Evolutionary conservation across 2,113 vertebrate species (phyloP), one percentile per base, ranked within the genome.

Genomic region (Nettapus auritus): DNA sequence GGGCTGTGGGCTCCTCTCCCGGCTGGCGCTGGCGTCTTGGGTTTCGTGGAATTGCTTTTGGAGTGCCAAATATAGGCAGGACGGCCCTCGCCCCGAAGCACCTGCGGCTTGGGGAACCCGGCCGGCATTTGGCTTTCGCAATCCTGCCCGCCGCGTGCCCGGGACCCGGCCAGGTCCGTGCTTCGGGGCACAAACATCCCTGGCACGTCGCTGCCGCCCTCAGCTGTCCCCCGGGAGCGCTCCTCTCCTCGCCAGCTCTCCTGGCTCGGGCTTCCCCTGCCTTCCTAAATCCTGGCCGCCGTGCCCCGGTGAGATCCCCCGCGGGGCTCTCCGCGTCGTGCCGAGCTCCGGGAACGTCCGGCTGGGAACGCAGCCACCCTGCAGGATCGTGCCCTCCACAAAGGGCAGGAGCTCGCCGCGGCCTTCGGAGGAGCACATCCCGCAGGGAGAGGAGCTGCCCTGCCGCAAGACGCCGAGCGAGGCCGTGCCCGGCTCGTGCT

Each of bases 401-500:
- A 29, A 40, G 62, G 38, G 23, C 62, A 19, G 52, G 26, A 53
- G 52, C 52, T 53, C 25, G 11, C 16, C 17, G 34, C 11, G 34
- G 8, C 53, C 63, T 34, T 25, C 2, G 42, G 33, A 53, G 56
- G 15, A 38, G 14, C 0, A 0, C 28, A 12, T 10, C 0, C 8
- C 0, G 0, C 22, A 55, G 22, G 0, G 3, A 15, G 8, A 0
- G 8, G n/a, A 2, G 46, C 70, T 7, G 21, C 25, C 42, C n/a
- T 4, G 3, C 16, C 1, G 1, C 15, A 7, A 31, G 20, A 0
- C 3, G 8, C 7, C 8, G 34, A 42, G 8, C 3, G 0, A 21
- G 14, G 2, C 10, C 26, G 1, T 0, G 3, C 57, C 36, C 0
- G 1, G 11, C 28, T 29, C 0, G 0, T 2, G 8, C 1, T 0